Conservation (phyloP, 2,113 vertebrate species). For the Copsychus sechellarum region DNA sequence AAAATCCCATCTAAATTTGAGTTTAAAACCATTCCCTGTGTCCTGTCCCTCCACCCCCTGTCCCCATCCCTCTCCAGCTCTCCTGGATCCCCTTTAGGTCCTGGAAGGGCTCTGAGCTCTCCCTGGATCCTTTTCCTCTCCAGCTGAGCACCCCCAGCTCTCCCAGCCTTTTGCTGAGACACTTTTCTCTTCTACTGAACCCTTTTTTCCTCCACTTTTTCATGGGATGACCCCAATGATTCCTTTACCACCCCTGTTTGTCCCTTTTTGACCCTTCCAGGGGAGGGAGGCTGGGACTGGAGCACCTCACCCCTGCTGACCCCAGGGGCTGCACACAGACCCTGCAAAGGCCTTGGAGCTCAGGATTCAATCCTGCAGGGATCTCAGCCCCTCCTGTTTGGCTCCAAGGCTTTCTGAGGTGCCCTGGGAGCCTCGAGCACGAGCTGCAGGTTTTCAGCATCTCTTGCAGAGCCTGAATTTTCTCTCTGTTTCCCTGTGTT, state of each 20-base stretch:
- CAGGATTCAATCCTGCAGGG: background rate
- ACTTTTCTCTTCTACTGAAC: background rate
- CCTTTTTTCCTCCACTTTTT: background rate
- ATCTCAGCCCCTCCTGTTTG: background rate
- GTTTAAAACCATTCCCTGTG: background rate
- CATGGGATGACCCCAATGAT: background rate
- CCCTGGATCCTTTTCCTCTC: background rate
- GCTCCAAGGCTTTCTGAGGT: background rate
- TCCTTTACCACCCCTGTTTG: background rate
- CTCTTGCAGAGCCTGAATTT: background rate
- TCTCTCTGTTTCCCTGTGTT: background rate
- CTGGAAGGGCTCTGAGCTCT: background rate
- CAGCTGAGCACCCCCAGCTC: background rate
- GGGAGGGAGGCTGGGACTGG: background rate
- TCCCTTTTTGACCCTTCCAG: background rate
- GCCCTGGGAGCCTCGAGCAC: background rate
- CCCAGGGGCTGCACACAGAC: background rate
- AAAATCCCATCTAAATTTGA: accelerated
- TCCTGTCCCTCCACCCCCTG: background rate
- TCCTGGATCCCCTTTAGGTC: background rate
- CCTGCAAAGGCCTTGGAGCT: background rate
- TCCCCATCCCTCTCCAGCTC: background rate
- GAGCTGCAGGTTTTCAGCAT: background rate
- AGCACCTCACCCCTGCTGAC: background rate
- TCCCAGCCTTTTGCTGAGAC: background rate